A percentile compares a stretch with the other conserved stretches of the same genome.
Evolutionary conservation across 2,113 vertebrate species (phyloP).

Genomic region (Pseudorhombus dupliciocellatus): DNA sequence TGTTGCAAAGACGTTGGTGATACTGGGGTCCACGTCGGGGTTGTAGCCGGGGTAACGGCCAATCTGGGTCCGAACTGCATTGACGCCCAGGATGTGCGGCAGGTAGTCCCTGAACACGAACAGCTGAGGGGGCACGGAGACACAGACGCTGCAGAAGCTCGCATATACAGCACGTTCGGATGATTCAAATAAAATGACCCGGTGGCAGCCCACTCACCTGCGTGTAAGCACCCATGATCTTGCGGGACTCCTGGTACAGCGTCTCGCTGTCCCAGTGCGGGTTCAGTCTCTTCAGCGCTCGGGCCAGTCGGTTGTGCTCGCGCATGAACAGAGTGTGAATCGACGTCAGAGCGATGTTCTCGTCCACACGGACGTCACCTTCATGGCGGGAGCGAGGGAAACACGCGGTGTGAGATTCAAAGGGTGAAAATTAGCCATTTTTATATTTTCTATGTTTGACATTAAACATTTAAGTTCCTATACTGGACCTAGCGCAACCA

Average conservation of each 20-base stretch:
- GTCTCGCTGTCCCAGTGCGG: conserved; percentile 79
- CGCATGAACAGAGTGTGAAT: conserved; percentile 82
- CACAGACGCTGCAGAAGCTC: neutral
- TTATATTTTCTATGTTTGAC: too few species aligned
- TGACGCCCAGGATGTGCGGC: conserved; percentile 78
- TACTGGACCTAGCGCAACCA: too few species aligned
- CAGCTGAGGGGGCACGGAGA: conserved; percentile 72
- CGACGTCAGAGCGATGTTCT: conserved; percentile 79
- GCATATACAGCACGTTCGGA: too few species aligned
- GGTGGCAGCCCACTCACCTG: conserved; percentile 66
- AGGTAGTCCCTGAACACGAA: conserved; percentile 90
- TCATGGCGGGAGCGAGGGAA: neutral
- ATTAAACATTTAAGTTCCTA: too few species aligned
- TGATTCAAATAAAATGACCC: neutral
- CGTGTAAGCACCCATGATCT: conserved; percentile 81
- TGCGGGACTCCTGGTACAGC: conserved; percentile 81
- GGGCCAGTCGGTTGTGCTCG: conserved; percentile 84
- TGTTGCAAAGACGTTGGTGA: conserved; percentile 88
- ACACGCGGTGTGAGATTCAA: neutral
- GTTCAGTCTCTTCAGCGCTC: conserved; percentile 72
- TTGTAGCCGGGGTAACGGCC: conserved; percentile 80
- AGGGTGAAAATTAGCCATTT: too few species aligned
- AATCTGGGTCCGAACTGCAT: conserved; percentile 56
- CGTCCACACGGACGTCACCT: conserved; percentile 80
- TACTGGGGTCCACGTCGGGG: conserved; percentile 82